Percentiles rank a stretch among this genome's conserved stretches.
phyloP scores from a whole-genome alignment of 2,113 vertebrate species.

The Microtus oregoni region DNA sequence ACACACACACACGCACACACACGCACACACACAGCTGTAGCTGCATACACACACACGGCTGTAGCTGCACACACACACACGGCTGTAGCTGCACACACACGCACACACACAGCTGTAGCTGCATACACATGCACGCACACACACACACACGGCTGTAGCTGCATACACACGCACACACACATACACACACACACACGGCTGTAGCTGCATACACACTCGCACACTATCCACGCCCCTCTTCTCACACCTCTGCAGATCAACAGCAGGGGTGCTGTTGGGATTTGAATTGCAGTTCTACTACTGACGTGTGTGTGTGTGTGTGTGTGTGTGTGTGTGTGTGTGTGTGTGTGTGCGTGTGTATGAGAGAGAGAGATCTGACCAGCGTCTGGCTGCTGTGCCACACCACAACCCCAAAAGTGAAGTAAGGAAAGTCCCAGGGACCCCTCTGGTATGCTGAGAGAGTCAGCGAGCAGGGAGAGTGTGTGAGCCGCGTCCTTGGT shows the following conservation, averaged over 20 bases:
- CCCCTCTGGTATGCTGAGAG: too few relatives aligned
- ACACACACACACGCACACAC: not conserved
- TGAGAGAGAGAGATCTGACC: too few relatives aligned
- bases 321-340: too few relatives aligned
- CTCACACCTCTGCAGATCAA: not conserved
- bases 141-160: too few relatives aligned
- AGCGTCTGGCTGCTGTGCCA: not conserved
- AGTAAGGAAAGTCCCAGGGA: not conserved
- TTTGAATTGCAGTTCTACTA: not conserved
- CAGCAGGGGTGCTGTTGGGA: not conserved
- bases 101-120: too few relatives aligned
- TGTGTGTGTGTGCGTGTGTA: too few relatives aligned
- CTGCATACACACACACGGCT: too few relatives aligned
- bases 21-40: too few relatives aligned
- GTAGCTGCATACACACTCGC: not conserved
- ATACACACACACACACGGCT: too few relatives aligned
- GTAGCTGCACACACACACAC: not conserved
- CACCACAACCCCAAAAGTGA: not conserved
- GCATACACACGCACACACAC: not conserved
- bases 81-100: too few relatives aligned
- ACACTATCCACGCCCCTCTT: not conserved
- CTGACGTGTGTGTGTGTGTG: not conserved
- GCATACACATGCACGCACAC: not conserved
- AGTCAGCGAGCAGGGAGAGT: rapidly evolving
- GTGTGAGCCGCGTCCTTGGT: not conserved